Evolutionary conservation across 2,797 vertebrate species (phyloP).

Genomic region (Rhabdophis nuchalis): DNA sequence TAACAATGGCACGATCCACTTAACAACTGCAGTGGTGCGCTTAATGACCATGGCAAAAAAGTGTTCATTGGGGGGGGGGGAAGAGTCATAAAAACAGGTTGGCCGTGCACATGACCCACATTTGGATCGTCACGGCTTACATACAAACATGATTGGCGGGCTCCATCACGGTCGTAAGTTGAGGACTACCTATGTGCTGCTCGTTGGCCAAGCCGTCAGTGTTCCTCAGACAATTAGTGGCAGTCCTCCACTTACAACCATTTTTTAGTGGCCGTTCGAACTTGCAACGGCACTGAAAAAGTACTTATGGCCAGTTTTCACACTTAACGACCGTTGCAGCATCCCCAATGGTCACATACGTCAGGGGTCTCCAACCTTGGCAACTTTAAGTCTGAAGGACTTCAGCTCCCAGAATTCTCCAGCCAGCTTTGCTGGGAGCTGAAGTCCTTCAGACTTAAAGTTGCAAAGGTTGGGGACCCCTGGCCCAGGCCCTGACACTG

Average conservation of each 20-base stretch:
- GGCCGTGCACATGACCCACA: too few species aligned
- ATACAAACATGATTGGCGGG: background rate
- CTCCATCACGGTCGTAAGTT: background rate
- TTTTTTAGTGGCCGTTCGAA: background rate
- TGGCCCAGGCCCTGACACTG: too few species aligned
- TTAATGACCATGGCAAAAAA: background rate
- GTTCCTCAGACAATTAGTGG: background rate
- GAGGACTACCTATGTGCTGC: background rate
- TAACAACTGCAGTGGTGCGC: background rate
- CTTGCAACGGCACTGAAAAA: background rate
- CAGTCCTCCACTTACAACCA: background rate
- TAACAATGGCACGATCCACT: accelerated
- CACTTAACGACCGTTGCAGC: background rate
- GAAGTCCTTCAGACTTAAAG: too few species aligned
- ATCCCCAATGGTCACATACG: background rate
- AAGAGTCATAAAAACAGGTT: background rate
- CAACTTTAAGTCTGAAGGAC: too few species aligned
- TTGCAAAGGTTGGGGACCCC: too few species aligned
- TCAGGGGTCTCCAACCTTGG: too few species aligned
- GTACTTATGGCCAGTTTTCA: background rate
- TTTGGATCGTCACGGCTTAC: background rate
- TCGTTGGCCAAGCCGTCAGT: background rate
- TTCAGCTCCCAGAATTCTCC: too few species aligned
- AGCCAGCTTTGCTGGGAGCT: too few species aligned
- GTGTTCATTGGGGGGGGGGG: too few species aligned